These are phyloP conservation scores for Dinocampus coccinellae DNA, from an alignment of 2,888 invertebrate species.

Conservation along the genomic window DNA sequence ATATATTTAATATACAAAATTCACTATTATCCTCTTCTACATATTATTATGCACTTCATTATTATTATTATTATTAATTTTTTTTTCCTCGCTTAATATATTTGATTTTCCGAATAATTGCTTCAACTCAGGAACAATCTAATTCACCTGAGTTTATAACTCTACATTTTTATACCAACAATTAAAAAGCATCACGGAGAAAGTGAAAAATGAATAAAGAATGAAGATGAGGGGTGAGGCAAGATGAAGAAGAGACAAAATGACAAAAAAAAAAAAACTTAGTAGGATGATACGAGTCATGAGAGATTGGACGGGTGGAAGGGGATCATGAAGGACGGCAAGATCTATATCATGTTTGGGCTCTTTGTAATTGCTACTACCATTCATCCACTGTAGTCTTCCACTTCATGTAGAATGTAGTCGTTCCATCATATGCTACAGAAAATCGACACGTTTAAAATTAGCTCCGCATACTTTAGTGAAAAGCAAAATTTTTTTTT, in stretches of 20 bases:
- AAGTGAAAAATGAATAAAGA: background rate
- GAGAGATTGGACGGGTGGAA: too few relatives aligned
- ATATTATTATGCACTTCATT: too few relatives aligned
- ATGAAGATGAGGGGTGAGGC: too few relatives aligned
- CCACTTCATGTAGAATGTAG: background rate
- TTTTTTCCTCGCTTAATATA: conserved; percentile 5
- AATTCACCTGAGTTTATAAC: conserved; percentile 15
- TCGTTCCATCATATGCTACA: conserved; percentile 7
- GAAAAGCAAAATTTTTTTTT: background rate
- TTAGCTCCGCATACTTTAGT: background rate
- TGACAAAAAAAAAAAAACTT: too few relatives aligned
- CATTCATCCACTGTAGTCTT: background rate
- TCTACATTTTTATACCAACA: conserved; percentile 20
- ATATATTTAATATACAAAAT: too few relatives aligned
- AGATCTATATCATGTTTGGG: background rate
- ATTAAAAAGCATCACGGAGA: background rate
- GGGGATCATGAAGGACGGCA: conserved; percentile 13
- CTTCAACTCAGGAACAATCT: conserved; percentile 3
- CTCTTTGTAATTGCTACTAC: background rate
- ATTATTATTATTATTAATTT: too few relatives aligned
- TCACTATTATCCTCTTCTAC: background rate
- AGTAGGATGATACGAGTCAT: too few relatives aligned
- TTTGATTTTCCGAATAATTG: conserved; percentile 25
- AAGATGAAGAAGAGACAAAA: too few relatives aligned
- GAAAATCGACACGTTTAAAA: conserved; percentile 7